Percentiles rank a stretch among this genome's conserved stretches.
Evolutionary conservation across 2,888 invertebrate genomes (phyloP).

Genomic region (Urechis unicinctus): DNA sequence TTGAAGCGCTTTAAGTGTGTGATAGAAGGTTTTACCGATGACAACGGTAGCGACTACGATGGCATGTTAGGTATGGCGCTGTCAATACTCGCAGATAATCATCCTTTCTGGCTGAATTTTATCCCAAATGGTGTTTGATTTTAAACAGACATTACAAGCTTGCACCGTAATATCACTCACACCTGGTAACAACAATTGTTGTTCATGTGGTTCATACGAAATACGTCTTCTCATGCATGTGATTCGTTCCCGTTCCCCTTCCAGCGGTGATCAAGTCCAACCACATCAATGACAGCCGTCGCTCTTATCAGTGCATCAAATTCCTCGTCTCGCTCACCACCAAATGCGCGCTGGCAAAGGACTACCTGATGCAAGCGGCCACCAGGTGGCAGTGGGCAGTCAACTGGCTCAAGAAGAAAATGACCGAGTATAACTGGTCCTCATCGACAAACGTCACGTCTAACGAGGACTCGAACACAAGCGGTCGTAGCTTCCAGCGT

Average conservation of each 20-base stretch:
- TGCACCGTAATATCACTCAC: too few species aligned
- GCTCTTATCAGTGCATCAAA: conserved; percentile 55
- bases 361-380: conserved; percentile 48
- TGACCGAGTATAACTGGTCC: conserved; percentile 42
- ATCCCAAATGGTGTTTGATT: too few species aligned
- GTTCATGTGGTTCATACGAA: neutral
- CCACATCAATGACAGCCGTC: conserved; percentile 49
- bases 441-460: conserved; percentile 33
- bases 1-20: conserved; percentile 43
- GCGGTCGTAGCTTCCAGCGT: conserved; percentile 51
- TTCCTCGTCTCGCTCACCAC: conserved; percentile 51
- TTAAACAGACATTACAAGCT: too few species aligned
- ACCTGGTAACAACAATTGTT: neutral
- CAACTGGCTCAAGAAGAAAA: conserved; percentile 53
- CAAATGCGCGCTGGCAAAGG: conserved; percentile 47
- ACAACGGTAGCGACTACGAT: conserved; percentile 42
- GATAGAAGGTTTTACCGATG: conserved; percentile 46
- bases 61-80: conserved; percentile 45
- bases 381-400: conserved; percentile 55
- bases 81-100: neutral
- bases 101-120: too few species aligned
- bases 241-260: conserved; percentile 2
- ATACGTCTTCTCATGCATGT: neutral
- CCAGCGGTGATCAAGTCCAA: conserved; percentile 46
- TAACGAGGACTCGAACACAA: conserved; percentile 49